phyloP scores from a whole-genome alignment of 2,113 vertebrate genomes.

The Sander lucioperca region DNA sequence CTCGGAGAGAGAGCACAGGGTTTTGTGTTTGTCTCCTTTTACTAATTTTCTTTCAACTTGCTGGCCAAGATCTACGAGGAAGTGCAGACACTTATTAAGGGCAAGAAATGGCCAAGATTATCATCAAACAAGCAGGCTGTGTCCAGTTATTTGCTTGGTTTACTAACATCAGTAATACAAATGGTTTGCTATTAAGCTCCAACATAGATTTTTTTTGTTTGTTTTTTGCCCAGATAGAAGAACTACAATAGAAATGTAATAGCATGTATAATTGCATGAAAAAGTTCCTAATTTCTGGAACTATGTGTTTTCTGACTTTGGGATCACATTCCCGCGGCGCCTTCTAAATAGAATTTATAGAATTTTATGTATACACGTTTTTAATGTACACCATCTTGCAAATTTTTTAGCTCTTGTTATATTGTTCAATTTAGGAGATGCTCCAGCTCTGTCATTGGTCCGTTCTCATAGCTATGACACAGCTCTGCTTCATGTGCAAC shows the following conservation, averaged over 20 bases:
- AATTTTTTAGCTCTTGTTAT: not conserved
- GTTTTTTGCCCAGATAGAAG: not conserved
- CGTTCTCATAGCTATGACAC: not conserved
- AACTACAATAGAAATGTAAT: not conserved
- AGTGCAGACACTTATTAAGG: constrained; percentile 27
- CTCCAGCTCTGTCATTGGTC: not conserved
- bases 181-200: not conserved
- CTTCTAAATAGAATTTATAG: not conserved
- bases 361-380: not conserved
- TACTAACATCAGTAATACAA: constrained; percentile 3
- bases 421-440: not conserved
- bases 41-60: constrained; percentile 27
- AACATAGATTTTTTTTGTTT: not conserved
- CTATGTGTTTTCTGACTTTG: constrained; percentile 4
- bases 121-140: constrained; percentile 26
- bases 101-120: constrained; percentile 22
- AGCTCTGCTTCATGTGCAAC: not conserved
- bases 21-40: constrained; percentile 26
- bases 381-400: not conserved
- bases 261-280: not conserved
- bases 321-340: not conserved
- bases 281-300: not conserved
- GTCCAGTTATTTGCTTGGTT: constrained; percentile 24
- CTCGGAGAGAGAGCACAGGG: not conserved
- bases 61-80: constrained; percentile 29